Conservation (phyloP, 2,888 invertebrate species). For the Halocaridina rubra region DNA sequence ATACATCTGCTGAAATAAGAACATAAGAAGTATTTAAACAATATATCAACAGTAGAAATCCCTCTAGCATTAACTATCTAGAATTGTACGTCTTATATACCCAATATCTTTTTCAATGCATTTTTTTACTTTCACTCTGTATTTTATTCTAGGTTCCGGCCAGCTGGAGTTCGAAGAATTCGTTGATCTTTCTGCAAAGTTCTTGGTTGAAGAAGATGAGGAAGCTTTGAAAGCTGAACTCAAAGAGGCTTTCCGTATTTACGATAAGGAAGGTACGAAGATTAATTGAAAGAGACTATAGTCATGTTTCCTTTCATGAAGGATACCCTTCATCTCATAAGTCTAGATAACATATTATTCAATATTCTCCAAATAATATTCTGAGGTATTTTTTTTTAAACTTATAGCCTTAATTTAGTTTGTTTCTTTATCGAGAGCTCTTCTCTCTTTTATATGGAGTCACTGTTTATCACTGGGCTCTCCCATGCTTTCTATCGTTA, state of each 20-base stretch:
- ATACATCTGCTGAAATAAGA: too few species aligned
- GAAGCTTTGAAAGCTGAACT: conserved; percentile 98
- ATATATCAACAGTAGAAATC: too few species aligned
- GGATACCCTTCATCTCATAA: background rate
- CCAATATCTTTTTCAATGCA: too few species aligned
- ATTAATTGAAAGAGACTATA: too few species aligned
- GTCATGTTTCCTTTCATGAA: too few species aligned
- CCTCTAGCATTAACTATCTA: too few species aligned
- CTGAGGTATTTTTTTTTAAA: background rate
- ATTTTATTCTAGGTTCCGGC: conserved; percentile 90
- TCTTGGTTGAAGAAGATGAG: conserved; percentile 97
- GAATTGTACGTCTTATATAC: too few species aligned
- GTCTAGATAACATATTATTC: background rate
- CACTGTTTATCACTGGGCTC: background rate
- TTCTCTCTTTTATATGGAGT: background rate
- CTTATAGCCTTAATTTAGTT: too few species aligned
- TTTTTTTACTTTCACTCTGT: too few species aligned
- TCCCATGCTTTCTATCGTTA: background rate
- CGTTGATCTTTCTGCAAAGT: conserved; percentile 93
- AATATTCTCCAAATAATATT: background rate
- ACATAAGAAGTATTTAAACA: too few species aligned
- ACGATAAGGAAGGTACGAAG: conserved; percentile 88
- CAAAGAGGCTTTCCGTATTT: conserved; percentile 98
- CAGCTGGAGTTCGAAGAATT: conserved; percentile 97
- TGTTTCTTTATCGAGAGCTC: background rate